Percentiles rank a stretch among this genome's conserved stretches.
Conservation (phyloP, 2,888 invertebrate genomes). For the Ennomos fuscantarius region DNA sequence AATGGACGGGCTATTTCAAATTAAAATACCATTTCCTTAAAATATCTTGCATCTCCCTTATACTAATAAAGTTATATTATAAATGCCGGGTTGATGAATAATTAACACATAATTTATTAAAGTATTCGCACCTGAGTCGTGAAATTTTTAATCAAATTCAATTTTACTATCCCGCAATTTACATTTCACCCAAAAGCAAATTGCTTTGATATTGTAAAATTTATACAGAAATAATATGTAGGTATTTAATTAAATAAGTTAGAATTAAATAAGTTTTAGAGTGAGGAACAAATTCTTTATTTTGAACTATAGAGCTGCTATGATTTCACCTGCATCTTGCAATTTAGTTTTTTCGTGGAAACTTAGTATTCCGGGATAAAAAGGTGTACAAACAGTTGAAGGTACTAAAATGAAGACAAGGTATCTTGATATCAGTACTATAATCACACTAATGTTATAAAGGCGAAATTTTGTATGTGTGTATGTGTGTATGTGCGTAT, state of each 20-base stretch:
- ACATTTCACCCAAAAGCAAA: slow-evolving; percentile 38
- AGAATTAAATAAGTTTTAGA: not conserved
- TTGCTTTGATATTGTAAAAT: slow-evolving; percentile 25
- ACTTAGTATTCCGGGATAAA: no score
- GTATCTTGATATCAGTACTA: no score
- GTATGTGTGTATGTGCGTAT: no score
- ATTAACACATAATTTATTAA: slow-evolving; percentile 30
- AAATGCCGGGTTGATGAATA: slow-evolving; percentile 20
- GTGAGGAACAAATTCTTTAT: not conserved
- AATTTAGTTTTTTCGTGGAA: no score
- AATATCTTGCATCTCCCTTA: slow-evolving; percentile 18
- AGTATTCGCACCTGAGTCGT: slow-evolving; percentile 25
- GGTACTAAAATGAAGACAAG: no score
- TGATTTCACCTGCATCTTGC: no score
- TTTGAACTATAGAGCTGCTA: no score
- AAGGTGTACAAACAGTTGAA: no score
- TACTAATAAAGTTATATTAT: slow-evolving; percentile 5
- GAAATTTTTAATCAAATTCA: slow-evolving; percentile 34
- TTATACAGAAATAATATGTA: slow-evolving; percentile 3
- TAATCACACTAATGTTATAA: no score
- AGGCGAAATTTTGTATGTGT: no score
- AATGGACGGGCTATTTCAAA: slow-evolving; percentile 17
- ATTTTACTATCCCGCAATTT: slow-evolving; percentile 36
- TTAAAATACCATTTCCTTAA: slow-evolving; percentile 28
- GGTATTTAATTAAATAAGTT: slow-evolving; percentile 2